phyloP scores from a whole-genome alignment of 2,888 invertebrate species.

The Celastrina argiolus region DNA sequence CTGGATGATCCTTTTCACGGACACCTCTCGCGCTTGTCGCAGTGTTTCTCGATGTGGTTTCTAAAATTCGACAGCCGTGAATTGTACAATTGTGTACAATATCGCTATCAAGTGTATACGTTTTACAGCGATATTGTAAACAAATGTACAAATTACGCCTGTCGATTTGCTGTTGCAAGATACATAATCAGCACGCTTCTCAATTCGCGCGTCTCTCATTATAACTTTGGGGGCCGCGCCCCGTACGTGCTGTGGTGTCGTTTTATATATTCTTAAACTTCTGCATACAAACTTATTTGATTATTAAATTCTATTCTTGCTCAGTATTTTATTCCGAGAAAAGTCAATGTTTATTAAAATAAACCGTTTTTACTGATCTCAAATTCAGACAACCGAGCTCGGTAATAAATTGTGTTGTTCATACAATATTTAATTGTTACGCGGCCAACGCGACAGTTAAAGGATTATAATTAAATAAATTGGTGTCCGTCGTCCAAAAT shows the following conservation, averaged over 20 bases:
- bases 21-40: no score
- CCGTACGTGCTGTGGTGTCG: not conserved
- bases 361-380: not conserved
- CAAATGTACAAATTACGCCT: no score
- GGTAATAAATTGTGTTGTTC: not conserved
- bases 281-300: not conserved
- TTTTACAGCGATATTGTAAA: no score
- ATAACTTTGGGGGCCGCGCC: not conserved
- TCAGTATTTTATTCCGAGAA: not conserved
- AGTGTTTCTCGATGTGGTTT: no score
- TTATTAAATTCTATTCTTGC: not conserved
- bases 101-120: no score
- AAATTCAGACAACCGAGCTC: not conserved
- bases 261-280: not conserved
- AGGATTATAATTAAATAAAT: not conserved
- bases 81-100: no score
- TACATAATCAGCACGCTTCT: no score
- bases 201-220: not conserved
- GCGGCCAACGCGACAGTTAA: not conserved
- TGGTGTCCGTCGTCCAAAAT: not conserved
- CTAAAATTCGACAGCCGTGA: no score
- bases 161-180: no score
- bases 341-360: not conserved
- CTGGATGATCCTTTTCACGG: no score
- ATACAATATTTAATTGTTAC: constrained; percentile 9